A percentile compares a stretch with the other conserved stretches of the same genome.
phyloP scores from a whole-genome alignment of 2,797 vertebrate genomes.

The Coranthus polyacanthus region DNA sequence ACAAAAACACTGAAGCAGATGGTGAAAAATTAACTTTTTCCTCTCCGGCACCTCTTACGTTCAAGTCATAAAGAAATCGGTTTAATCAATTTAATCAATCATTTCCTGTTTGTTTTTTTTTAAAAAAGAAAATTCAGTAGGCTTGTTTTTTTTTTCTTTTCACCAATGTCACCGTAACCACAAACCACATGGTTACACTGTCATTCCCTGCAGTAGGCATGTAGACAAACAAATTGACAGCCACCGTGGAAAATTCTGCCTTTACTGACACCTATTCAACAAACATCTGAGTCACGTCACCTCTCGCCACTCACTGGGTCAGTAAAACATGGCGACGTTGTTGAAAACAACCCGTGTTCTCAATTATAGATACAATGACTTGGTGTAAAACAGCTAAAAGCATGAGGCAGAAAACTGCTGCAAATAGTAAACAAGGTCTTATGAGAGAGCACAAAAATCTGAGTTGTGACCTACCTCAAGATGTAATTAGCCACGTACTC shows the following conservation, averaged over 20 bases:
- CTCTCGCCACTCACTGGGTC: slow-evolving; percentile 6
- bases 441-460: slow-evolving; percentile 15
- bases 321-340: slow-evolving; percentile 12
- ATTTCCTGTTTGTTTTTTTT: too few species aligned
- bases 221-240: slow-evolving; percentile 44
- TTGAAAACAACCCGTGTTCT: slow-evolving; percentile 60
- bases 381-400: slow-evolving; percentile 32
- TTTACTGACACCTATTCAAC: slow-evolving; percentile 34
- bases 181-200: slow-evolving; percentile 28
- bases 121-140: not conserved
- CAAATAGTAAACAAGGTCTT: slow-evolving; percentile 43
- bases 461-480: slow-evolving; percentile 61
- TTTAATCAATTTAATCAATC: not conserved
- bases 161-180: slow-evolving; percentile 20
- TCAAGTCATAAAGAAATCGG: not conserved
- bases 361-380: slow-evolving; percentile 54
- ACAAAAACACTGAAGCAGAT: not conserved
- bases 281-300: slow-evolving; percentile 34
- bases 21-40: too few species aligned
- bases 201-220: slow-evolving; percentile 32
- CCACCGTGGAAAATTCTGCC: slow-evolving; percentile 23
- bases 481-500: slow-evolving; percentile 75
- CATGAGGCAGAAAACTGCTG: slow-evolving; percentile 17
- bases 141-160: not conserved
- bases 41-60: too few species aligned